Base-by-base conservation (phyloP, 2,797 vertebrate genomes). In the Erpetoichthys calabaricus region DNA sequence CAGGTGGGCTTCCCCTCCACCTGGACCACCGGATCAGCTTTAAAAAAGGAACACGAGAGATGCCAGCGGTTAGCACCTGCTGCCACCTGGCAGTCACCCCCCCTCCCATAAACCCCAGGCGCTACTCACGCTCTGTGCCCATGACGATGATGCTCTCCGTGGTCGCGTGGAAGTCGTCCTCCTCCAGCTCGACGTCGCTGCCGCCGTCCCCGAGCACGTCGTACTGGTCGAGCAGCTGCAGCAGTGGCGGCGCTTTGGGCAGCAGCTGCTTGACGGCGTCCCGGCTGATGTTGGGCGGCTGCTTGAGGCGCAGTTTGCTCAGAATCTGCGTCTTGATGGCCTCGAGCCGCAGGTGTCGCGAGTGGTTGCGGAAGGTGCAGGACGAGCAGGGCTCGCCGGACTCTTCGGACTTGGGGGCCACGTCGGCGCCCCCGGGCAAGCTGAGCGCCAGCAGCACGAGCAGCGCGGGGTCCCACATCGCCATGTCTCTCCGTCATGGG, bases 161-260 rank as follows among this genome's bases (percentile, higher is more conserved):
- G 66, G 79, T 91, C 53, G 87, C 93, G 44, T 97, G 96, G 67
- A 97, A 94, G 67, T 99, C 94, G 68, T 98, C 96, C 6, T 97
- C 94, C 69, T 95, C 91, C 75, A 88, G 61, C 61, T 85, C 81
- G 58, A 78, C 86, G 58, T 92, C 91, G 62, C 83, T 90, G 74
- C 86, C 92, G 79, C 94, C 94, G 50, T 99, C 94, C 55, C 91
- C 85, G 76, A 98, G 88, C 56, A 99, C 84, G 45, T 97, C 95
- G 70, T 98, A 98, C 78, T 95, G 92, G 83, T 99, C 94, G 63
- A 99, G 93, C 45, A 99, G 82, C 76, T 95, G 91, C 83, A 92
- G 92, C 61, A 98, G 80, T 42, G 94, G 95, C 64, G 95, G 96
- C 71, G 95, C 95, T 74, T 89, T 91, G 70, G 96, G 96, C 73